Percentiles rank a stretch among this genome's conserved stretches.
Conservation (phyloP, 2,113 vertebrate genomes). For the Perca schrenkii region DNA sequence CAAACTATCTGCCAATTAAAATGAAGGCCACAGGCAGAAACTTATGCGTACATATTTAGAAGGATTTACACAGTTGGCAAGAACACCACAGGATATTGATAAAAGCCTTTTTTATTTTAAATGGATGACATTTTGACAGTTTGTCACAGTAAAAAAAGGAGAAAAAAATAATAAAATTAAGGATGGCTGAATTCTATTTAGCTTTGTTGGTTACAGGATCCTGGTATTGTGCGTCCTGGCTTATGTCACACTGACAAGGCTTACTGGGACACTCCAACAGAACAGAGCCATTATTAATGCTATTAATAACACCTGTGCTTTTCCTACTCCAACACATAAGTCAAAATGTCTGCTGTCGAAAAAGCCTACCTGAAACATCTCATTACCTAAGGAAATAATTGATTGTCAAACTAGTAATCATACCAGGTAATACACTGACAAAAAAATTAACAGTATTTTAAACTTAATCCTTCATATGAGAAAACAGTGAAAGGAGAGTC, state of each 20-base stretch:
- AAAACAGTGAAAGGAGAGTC: background rate
- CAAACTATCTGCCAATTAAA: background rate
- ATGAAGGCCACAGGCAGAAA: background rate
- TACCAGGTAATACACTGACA: too few species aligned
- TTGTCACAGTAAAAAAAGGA: background rate
- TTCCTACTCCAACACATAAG: background rate
- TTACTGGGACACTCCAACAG: background rate
- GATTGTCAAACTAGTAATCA: too few species aligned
- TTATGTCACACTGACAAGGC: too few species aligned
- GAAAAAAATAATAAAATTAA: background rate
- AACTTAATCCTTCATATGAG: background rate
- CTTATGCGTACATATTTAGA: background rate
- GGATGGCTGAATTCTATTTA: background rate
- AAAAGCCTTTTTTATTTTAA: background rate
- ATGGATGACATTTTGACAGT: background rate
- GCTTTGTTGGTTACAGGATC: background rate
- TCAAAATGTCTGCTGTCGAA: slow-evolving; percentile 2
- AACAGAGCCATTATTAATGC: background rate
- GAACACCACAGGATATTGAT: background rate
- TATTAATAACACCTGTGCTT: background rate
- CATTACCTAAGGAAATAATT: background rate
- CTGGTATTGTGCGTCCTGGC: background rate
- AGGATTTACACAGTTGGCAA: background rate
- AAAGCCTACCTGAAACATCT: background rate
- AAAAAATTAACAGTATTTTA: background rate